phyloP scores from a whole-genome alignment of 2,113 vertebrate species.

The Tragelaphus imberbis region DNA sequence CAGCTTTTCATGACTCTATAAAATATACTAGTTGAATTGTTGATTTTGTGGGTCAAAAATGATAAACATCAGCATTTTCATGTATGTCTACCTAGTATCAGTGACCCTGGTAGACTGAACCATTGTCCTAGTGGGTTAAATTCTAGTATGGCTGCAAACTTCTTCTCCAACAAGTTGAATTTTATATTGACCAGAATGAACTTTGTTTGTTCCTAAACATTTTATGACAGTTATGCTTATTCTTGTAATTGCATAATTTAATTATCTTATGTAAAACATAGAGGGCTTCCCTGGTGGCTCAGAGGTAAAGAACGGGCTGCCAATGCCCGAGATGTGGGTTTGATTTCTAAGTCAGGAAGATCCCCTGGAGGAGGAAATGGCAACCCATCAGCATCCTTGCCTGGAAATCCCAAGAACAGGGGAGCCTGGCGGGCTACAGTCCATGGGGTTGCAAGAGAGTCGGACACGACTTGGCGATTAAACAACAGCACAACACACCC shows the following conservation, averaged over 20 bases:
- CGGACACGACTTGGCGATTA: rapidly evolving
- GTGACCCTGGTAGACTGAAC: background rate
- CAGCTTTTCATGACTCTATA: background rate
- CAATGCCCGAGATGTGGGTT: background rate
- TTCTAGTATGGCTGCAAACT: background rate
- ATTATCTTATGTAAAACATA: background rate
- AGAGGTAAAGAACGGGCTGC: background rate
- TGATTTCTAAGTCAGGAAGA: background rate
- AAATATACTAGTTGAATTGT: background rate
- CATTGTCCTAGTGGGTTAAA: background rate
- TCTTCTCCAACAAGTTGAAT: background rate
- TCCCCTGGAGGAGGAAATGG: background rate
- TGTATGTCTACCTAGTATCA: background rate
- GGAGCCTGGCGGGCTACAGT: background rate
- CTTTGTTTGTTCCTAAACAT: background rate
- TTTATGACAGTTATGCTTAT: background rate
- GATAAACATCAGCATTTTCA: background rate
- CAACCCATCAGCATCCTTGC: background rate
- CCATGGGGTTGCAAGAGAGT: background rate
- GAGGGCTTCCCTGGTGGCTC: background rate
- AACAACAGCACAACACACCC: background rate
- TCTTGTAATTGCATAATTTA: background rate
- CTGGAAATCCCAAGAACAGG: background rate
- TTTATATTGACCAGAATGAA: background rate
- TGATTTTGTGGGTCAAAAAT: background rate